A percentile compares a stretch with the other conserved stretches of the same genome.
phyloP scores from a whole-genome alignment of 2,888 invertebrate genomes.

The Omphaloscelis lunosa region DNA sequence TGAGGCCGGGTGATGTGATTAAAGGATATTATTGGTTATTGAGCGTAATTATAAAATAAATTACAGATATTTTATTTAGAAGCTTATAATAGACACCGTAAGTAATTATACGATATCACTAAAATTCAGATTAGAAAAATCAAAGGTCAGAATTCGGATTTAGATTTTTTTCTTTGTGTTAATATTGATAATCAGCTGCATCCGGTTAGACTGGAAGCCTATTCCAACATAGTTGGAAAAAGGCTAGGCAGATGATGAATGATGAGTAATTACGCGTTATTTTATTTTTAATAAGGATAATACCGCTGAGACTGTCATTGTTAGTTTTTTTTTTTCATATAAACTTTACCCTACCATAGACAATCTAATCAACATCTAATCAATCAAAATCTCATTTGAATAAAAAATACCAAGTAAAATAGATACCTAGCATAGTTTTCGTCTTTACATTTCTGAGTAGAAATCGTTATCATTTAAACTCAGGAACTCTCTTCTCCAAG shows the following conservation, averaged over 20 bases:
- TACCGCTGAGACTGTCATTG: background rate
- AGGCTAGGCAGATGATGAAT: too few relatives aligned
- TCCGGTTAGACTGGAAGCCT: too few relatives aligned
- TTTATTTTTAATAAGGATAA: background rate
- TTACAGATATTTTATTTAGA: slow-evolving; percentile 3
- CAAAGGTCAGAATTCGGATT: too few relatives aligned
- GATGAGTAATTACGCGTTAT: background rate
- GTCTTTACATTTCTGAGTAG: background rate
- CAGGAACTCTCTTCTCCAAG: background rate
- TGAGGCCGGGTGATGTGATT: slow-evolving; percentile 81
- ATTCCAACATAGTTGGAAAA: too few relatives aligned
- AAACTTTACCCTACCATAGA: slow-evolving; percentile 1
- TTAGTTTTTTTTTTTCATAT: background rate
- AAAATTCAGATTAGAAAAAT: too few relatives aligned
- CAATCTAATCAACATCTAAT: background rate
- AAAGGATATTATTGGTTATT: slow-evolving; percentile 79
- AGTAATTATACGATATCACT: background rate
- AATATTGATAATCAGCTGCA: too few relatives aligned
- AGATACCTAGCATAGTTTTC: background rate
- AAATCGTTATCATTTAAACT: slow-evolving; percentile 6
- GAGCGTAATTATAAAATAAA: slow-evolving; percentile 66
- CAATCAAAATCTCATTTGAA: slow-evolving; percentile 24
- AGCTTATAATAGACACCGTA: background rate
- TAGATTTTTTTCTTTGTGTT: too few relatives aligned
- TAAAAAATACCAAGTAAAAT: background rate